These are phyloP conservation scores for Asbolus verrucosus DNA, from an alignment of 1,140 invertebrate species.

Conservation along the genomic window DNA sequence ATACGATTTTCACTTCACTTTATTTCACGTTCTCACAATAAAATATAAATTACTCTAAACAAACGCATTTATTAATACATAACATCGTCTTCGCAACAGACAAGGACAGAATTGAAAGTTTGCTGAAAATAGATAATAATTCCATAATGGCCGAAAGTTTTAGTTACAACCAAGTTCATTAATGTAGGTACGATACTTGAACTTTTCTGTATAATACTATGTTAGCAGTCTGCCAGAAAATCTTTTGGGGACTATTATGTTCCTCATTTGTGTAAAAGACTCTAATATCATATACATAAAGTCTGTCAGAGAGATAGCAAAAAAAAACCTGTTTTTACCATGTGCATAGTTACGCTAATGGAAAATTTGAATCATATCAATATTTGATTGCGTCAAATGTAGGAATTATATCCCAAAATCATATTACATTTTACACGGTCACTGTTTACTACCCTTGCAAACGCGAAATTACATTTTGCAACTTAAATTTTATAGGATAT, in stretches of 20 bases:
- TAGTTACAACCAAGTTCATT: slow-evolving; percentile 31
- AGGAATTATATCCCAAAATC: neutral
- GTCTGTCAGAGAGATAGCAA: neutral
- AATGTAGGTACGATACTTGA: slow-evolving; percentile 30
- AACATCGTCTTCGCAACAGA: neutral
- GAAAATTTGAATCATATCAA: neutral
- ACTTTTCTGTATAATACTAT: slow-evolving; percentile 26
- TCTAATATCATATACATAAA: neutral
- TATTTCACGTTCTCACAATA: no score
- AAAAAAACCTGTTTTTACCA: neutral
- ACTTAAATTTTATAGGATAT: no score
- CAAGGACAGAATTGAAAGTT: slow-evolving; percentile 22
- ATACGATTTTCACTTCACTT: neutral
- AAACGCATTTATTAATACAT: slow-evolving; percentile 8
- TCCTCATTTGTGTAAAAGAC: slow-evolving; percentile 12
- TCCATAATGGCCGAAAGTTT: slow-evolving; percentile 29
- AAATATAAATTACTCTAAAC: no score
- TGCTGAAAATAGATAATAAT: slow-evolving; percentile 29
- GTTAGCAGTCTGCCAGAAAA: neutral
- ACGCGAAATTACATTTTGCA: neutral
- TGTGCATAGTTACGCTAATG: neutral
- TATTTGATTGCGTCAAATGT: neutral
- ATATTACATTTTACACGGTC: neutral
- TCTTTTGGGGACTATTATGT: slow-evolving; percentile 23
- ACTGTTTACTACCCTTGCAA: neutral